Percentiles rank a stretch among this genome's conserved stretches.
Conservation (phyloP, 1,140 invertebrate genomes). For the Chelonus insularis region DNA sequence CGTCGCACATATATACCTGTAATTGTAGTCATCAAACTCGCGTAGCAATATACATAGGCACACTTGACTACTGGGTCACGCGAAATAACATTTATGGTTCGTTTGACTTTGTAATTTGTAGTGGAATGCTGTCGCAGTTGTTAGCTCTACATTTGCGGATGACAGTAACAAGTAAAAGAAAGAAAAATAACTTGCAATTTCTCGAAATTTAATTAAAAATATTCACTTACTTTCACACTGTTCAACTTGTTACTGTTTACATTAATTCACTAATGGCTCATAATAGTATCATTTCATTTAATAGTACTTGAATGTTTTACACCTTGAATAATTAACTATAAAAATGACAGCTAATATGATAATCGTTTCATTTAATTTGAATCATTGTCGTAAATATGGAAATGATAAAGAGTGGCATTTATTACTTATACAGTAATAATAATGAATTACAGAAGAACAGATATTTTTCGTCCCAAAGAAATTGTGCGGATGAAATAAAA, state of each 20-base stretch:
- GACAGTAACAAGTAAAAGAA: neutral
- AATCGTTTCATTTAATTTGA: no score
- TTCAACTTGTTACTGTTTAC: no score
- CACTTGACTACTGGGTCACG: slow-evolving; percentile 20
- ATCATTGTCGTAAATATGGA: no score
- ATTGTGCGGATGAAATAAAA: neutral
- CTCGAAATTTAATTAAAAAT: neutral
- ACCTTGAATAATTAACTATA: no score
- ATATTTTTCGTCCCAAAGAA: neutral
- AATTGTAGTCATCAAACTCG: slow-evolving; percentile 31
- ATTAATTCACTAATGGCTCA: no score
- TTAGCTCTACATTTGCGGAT: slow-evolving; percentile 6
- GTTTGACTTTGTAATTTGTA: slow-evolving; percentile 34
- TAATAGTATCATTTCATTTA: no score
- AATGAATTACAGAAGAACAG: slow-evolving; percentile 23
- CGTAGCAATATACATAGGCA: slow-evolving; percentile 8
- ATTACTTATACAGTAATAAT: slow-evolving; percentile 25
- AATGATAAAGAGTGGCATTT: no score
- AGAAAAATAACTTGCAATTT: neutral
- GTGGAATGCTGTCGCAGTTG: slow-evolving; percentile 18
- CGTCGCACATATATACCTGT: slow-evolving; percentile 3
- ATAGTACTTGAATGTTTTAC: no score
- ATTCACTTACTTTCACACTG: no score
- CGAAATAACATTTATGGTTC: slow-evolving; percentile 29
- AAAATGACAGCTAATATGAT: no score